Conservation (phyloP, 2,797 vertebrate species). For the Accipiter minullus region DNA sequence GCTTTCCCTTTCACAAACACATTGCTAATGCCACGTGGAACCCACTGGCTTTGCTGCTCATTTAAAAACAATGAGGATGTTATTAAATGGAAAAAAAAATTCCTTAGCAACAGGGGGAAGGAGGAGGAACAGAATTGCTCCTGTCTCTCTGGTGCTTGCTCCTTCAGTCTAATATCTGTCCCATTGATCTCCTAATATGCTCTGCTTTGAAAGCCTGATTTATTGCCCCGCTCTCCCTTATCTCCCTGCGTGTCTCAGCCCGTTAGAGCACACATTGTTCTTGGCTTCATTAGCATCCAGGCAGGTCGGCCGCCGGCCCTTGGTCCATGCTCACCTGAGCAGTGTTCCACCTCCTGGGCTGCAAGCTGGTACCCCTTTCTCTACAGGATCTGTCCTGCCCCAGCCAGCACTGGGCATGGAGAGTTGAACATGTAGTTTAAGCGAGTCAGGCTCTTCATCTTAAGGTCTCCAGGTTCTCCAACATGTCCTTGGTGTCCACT, state of each 20-base stretch:
- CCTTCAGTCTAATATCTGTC: constrained; percentile 51
- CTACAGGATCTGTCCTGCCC: background rate
- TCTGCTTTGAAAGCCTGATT: constrained; percentile 53
- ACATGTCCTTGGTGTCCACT: background rate
- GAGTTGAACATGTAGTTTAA: background rate
- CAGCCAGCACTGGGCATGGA: background rate
- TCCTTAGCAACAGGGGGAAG: background rate
- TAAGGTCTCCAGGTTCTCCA: background rate
- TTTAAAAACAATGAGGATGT: constrained; percentile 59
- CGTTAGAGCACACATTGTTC: background rate
- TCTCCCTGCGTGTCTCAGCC: constrained; percentile 2
- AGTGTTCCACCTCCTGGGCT: background rate
- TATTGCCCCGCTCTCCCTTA: constrained; percentile 16
- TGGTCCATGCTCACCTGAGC: background rate
- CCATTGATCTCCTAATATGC: constrained; percentile 45
- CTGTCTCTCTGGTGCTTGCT: constrained; percentile 24
- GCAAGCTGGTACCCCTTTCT: background rate
- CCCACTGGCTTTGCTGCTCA: constrained; percentile 29
- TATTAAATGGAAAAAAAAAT: constrained; percentile 3
- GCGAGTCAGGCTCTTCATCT: background rate
- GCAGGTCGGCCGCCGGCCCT: background rate
- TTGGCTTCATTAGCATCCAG: background rate
- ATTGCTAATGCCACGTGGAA: constrained; percentile 43
- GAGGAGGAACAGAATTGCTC: constrained; percentile 43
- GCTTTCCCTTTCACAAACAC: constrained; percentile 48